phyloP scores from a whole-genome alignment of 2,797 vertebrate genomes.

The Menidia menidia region DNA sequence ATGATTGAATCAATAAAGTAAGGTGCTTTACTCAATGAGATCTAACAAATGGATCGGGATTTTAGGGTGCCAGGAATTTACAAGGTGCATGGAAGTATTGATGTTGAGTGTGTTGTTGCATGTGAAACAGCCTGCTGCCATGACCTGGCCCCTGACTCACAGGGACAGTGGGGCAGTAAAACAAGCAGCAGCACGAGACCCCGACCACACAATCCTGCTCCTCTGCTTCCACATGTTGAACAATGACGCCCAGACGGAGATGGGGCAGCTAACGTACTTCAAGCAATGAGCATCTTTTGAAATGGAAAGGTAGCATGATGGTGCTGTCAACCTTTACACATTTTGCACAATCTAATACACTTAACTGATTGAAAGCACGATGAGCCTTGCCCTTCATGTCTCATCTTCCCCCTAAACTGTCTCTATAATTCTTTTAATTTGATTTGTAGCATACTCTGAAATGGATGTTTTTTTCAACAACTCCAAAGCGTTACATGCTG shows the following conservation, averaged over 20 bases:
- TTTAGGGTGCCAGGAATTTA: constrained; percentile 39
- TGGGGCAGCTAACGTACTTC: not conserved
- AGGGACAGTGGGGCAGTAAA: constrained; percentile 83
- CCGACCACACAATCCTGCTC: constrained; percentile 70
- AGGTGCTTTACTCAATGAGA: constrained; percentile 34
- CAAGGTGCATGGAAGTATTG: constrained; percentile 19
- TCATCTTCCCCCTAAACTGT: constrained; percentile 15
- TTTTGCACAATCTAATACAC: not conserved
- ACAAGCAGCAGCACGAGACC: constrained; percentile 80
- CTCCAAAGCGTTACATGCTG: not conserved
- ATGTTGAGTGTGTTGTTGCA: constrained; percentile 11
- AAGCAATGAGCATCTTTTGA: not conserved
- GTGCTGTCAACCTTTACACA: not conserved
- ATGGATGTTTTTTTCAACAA: constrained; percentile 1
- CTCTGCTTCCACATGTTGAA: constrained; percentile 40
- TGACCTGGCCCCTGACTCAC: constrained; percentile 82
- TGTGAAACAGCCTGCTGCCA: constrained; percentile 54
- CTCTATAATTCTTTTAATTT: constrained; percentile 34
- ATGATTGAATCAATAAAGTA: constrained; percentile 63
- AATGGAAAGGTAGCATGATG: not conserved
- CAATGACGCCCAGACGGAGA: not conserved
- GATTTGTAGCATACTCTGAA: constrained; percentile 23
- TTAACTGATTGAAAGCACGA: not conserved
- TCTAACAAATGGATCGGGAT: constrained; percentile 10
- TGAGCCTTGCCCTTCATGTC: constrained; percentile 11